Conservation (phyloP, 2,888 invertebrate species). For the Geotrupes spiniger region DNA sequence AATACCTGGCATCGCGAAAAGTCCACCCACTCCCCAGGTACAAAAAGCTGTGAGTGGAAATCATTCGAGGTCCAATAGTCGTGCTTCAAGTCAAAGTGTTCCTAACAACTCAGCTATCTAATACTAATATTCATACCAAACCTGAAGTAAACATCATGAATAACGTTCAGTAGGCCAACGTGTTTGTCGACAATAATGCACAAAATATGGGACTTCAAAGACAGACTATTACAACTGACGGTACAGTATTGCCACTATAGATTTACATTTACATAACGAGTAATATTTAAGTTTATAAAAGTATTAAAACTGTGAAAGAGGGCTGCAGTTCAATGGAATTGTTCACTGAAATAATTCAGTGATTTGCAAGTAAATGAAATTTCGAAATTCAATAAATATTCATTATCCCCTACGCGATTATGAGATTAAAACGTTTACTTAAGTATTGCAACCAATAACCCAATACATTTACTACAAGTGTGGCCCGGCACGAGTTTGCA, state of each 20-base stretch:
- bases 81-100: slow-evolving; percentile 42
- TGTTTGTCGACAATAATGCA: slow-evolving; percentile 7
- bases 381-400: no score
- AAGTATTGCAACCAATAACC: no score
- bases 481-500: no score
- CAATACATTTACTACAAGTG: no score
- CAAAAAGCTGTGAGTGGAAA: slow-evolving; percentile 63
- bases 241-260: slow-evolving; percentile 19
- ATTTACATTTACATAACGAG: not conserved
- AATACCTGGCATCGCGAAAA: slow-evolving; percentile 59
- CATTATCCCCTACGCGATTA: no score
- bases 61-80: slow-evolving; percentile 66
- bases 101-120: slow-evolving; percentile 4
- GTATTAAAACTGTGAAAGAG: no score
- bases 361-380: no score
- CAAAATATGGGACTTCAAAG: slow-evolving; percentile 13
- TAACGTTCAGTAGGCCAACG: slow-evolving; percentile 4
- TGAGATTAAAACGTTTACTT: no score
- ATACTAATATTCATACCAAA: slow-evolving; percentile 12
- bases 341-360: no score
- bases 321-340: no score
- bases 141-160: slow-evolving; percentile 7
- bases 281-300: no score
- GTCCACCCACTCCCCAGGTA: slow-evolving; percentile 66
- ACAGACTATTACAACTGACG: slow-evolving; percentile 18